Conservation (phyloP, 2,113 vertebrate species). For the Lutjanus erythropterus region DNA sequence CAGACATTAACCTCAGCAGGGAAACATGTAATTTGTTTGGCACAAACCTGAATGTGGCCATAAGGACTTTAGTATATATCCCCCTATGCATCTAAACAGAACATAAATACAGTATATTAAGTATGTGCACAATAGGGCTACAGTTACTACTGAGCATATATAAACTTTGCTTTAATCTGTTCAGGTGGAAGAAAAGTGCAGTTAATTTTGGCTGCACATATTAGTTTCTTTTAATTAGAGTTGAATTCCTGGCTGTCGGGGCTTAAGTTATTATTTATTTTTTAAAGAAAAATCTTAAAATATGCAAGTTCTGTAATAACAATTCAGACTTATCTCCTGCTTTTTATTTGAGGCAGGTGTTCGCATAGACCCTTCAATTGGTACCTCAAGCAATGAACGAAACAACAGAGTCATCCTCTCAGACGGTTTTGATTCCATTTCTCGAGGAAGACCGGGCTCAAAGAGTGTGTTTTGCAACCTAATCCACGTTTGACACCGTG, state of each 20-base stretch:
- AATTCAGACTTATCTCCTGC: conserved; percentile 5
- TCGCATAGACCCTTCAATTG: conserved; percentile 14
- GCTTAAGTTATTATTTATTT: neutral
- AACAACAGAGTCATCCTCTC: conserved; percentile 36
- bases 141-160: neutral
- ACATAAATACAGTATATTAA: conserved; percentile 6
- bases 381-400: conserved; percentile 28
- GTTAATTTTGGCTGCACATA: neutral
- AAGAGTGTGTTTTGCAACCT: conserved; percentile 42
- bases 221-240: conserved; percentile 7
- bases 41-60: conserved; percentile 25
- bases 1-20: conserved; percentile 54
- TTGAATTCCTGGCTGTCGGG: neutral
- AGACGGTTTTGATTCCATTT: conserved; percentile 29
- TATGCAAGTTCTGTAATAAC: conserved; percentile 20
- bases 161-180: neutral
- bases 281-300: neutral
- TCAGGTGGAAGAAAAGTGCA: neutral
- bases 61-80: neutral
- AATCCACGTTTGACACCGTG: conserved; percentile 53
- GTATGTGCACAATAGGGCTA: neutral
- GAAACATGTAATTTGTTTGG: conserved; percentile 40
- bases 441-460: conserved; percentile 5
- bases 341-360: conserved; percentile 9
- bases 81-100: conserved; percentile 3